Evolutionary conservation across 2,797 vertebrate genomes (phyloP).

Genomic region (Balearica regulorum): DNA sequence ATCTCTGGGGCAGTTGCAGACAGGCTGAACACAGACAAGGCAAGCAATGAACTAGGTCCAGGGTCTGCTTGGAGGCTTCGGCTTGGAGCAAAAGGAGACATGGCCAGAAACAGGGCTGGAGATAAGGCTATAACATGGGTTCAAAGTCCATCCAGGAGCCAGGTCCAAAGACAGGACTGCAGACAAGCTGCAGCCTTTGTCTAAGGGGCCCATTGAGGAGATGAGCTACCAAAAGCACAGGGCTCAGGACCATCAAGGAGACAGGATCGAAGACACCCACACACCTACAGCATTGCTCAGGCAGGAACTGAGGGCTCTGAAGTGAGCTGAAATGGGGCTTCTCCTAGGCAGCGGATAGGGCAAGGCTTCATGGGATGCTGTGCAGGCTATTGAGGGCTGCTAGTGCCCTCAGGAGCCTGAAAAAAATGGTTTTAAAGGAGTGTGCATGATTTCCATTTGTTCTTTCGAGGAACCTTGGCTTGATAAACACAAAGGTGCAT

Average conservation of each 20-base stretch:
- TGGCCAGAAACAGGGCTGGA: background rate
- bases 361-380: background rate
- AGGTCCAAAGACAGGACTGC: background rate
- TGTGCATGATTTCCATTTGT: background rate
- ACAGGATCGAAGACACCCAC: background rate
- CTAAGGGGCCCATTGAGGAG: background rate
- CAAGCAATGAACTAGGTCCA: background rate
- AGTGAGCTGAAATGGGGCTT: background rate
- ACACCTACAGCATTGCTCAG: background rate
- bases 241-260: background rate
- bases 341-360: background rate
- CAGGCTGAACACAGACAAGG: background rate
- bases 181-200: background rate
- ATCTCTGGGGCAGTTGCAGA: background rate
- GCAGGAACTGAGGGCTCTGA: background rate
- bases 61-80: background rate
- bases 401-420: background rate
- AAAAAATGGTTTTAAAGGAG: background rate
- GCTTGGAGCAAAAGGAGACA: background rate
- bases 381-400: background rate
- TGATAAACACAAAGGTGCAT: background rate
- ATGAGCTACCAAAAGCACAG: background rate
- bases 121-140: background rate
- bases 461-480: accelerated
- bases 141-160: background rate